Evolutionary conservation across 1,140 invertebrate genomes (phyloP), one percentile per base, ranked within the genome.

Genomic region (Solenopsis fugax): DNA sequence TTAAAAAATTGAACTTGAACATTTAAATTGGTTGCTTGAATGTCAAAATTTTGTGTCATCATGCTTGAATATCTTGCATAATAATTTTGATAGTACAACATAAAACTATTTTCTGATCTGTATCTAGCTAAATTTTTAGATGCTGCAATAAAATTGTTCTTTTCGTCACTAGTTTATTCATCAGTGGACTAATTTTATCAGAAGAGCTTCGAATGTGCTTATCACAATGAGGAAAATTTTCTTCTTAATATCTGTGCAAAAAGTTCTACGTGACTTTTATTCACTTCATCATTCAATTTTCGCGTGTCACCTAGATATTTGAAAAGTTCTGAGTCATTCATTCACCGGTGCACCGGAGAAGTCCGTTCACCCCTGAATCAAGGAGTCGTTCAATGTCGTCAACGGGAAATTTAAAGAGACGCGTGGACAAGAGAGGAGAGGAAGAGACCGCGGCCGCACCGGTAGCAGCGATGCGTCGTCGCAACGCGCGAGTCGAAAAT

Each of bases 401-500:
- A 13, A 29, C 58, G 58, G 18, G 21, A 64, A 24, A 37, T 78
- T 86, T 54, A 85, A 85, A 76, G 48, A 34, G 62, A 48, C 29
- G 13, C 13, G 21, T 12, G 41, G 50, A 45, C 50, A 58, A 34
- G 48, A 13, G 50, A 29, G 64, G 24, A 37, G 67, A 62, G 67
- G 41, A 52, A 21, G 56, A 50, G 65, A 34, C 16, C 9, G 48
- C 9, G 2, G 7, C 12, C n/a, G n/a, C 37, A 65, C 56, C 62
- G n/a, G n/a, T 50, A 37, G 37, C 48, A 73, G 58, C 50, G 29
- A 77, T 64, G 29, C 34, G 77, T 80, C 84, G 65, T n/a, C 48
- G 52, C 67, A 10, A 4, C 41, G 7, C 37, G 9, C 45, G 45
- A 29, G 13, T 85, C 78, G 80, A 91, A 93, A 92, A 93, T 94